Conservation (phyloP, 2,888 invertebrate genomes). For the Portevinia maculata region DNA sequence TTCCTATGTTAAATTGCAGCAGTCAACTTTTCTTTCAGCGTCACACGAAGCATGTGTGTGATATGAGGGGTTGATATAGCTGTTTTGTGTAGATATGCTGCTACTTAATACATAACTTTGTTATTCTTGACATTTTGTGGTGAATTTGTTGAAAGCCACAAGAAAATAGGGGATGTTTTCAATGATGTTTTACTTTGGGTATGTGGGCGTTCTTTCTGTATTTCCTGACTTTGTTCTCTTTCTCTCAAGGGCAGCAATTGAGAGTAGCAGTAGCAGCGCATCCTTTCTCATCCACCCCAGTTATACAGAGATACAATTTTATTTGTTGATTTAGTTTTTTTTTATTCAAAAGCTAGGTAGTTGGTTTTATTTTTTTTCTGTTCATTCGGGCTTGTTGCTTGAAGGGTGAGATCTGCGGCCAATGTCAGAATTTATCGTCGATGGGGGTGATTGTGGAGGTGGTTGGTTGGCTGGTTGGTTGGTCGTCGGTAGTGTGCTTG, state of each 20-base stretch:
- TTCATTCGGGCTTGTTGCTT: slow-evolving; percentile 41
- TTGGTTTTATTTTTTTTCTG: slow-evolving; percentile 45
- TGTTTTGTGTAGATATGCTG: slow-evolving; percentile 37
- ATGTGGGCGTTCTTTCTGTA: slow-evolving; percentile 63
- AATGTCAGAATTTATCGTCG: slow-evolving; percentile 69
- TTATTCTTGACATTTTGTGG: slow-evolving; percentile 83
- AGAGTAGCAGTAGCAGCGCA: slow-evolving; percentile 53
- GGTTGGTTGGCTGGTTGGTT: slow-evolving; percentile 44
- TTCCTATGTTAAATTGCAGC: slow-evolving; percentile 31
- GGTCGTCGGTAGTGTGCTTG: slow-evolving; percentile 46
- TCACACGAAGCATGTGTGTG: slow-evolving; percentile 47
- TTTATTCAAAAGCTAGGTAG: slow-evolving; percentile 58
- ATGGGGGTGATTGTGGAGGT: slow-evolving; percentile 38
- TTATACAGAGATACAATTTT: slow-evolving; percentile 28
- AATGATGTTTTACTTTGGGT: slow-evolving; percentile 49
- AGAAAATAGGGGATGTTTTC: slow-evolving; percentile 74
- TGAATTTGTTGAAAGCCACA: slow-evolving; percentile 82
- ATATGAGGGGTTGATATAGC: slow-evolving; percentile 22
- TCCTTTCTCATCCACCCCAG: slow-evolving; percentile 57
- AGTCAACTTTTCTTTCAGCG: slow-evolving; percentile 75
- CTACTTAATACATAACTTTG: slow-evolving; percentile 75
- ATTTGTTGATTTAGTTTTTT: slow-evolving; percentile 40
- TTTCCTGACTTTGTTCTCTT: slow-evolving; percentile 70
- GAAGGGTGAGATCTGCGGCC: slow-evolving; percentile 67
- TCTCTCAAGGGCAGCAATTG: slow-evolving; percentile 60